A percentile compares a stretch with the other conserved stretches of the same genome.
Conservation (phyloP, 92 coral and sea anemone genomes). For the Umimayanthus kanabou region DNA sequence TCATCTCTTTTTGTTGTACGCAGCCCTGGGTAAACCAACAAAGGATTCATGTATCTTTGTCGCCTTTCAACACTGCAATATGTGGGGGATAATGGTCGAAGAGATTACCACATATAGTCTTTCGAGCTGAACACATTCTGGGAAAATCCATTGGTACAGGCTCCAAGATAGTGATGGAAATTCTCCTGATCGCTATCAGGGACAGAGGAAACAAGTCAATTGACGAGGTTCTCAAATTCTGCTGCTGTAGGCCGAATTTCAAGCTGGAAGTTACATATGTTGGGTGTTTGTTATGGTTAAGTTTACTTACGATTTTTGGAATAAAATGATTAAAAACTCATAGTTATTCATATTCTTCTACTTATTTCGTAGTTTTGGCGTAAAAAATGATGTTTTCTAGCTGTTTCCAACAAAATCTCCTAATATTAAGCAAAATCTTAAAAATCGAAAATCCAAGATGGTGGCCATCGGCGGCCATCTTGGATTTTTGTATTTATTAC, state of each 20-base stretch:
- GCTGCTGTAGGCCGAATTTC: constrained; percentile 47
- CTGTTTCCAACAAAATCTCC: no score
- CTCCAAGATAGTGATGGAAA: constrained; percentile 44
- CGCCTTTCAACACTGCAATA: background rate
- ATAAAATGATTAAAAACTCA: no score
- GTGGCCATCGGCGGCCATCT: no score
- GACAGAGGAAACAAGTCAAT: constrained; percentile 28
- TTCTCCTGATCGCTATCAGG: constrained; percentile 33
- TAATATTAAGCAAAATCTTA: no score
- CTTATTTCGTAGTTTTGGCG: no score
- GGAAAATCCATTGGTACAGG: constrained; percentile 38
- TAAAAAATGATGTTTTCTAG: no score
- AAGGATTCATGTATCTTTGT: constrained; percentile 4
- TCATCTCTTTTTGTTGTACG: constrained; percentile 26
- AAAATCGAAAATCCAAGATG: no score
- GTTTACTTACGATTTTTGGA: no score
- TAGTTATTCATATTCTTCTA: no score
- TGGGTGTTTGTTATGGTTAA: constrained; percentile 24
- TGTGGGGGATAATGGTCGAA: background rate
- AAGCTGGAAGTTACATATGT: constrained; percentile 34
- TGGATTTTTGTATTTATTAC: no score
- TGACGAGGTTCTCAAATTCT: constrained; percentile 44
- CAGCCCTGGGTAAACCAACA: constrained; percentile 10
- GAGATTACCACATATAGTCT: constrained; percentile 28
- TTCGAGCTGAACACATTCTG: constrained; percentile 34